Evolutionary conservation across 2,797 vertebrate species (phyloP), one percentile per base, ranked within the genome.

Genomic region (Garrulus glandarius): DNA sequence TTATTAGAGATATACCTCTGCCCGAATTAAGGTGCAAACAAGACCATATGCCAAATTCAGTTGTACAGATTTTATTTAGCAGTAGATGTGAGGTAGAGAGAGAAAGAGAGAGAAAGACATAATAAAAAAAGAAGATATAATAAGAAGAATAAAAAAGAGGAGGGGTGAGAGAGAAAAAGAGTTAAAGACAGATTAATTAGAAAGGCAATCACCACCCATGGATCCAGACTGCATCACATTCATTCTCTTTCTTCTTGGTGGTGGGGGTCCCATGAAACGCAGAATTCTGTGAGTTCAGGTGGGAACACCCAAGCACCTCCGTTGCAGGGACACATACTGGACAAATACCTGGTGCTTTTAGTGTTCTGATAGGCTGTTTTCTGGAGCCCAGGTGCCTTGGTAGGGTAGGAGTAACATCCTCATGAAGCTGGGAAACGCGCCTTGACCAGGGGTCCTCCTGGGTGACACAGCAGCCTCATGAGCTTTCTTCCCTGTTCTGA

Each of bases 111-210:
- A 70, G 6, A 36, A 6, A 63, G 4, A 43, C 7, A 43, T 3
- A 23, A 11, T 16, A 22, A 22, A 36, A 20, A 46, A 32, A 39
- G 39, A 6, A 63, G 5, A 43, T 6, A 36, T 3, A 29, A 11
- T 16, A 29, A 22, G 36, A 20, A 46, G 39, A 39, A 39, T 39
- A 22, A 32, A 15, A 46, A 32, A 13, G 18, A 30, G 16, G 19
- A 24, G 7, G 0, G 2, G 6, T 1, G 11, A 22, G 14, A 34
- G 16, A 49, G 13, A n/a, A 15, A 37, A 27, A 52, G 37, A 5
- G 4, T 13, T 20, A 43, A n/a, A 46, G 10, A 27, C 10, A 23
- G 13, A 50, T 32, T 15, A 59, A 59, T 8, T 23, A n/a, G n/a
- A 20, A 59, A 37, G 8, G 34, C 26, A 26, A 32, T n/a, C 37